phyloP scores from a whole-genome alignment of 37 sponge, comb jelly and placozoan species.

The Aplysina aerophoba region DNA sequence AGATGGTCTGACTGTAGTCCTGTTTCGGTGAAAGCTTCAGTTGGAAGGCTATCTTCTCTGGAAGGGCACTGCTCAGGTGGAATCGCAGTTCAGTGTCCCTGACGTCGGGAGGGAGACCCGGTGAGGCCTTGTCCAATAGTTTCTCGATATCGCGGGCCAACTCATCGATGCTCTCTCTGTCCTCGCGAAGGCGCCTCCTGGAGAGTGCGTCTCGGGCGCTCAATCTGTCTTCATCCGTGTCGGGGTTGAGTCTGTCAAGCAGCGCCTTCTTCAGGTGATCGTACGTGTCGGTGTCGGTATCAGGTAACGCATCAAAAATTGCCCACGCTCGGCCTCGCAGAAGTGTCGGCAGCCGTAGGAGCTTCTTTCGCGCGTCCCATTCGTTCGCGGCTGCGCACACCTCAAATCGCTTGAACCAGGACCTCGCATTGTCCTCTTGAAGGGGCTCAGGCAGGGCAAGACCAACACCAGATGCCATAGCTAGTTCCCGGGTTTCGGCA shows the following conservation, averaged over 20 bases:
- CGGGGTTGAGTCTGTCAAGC: background rate
- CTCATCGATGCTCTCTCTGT: slow-evolving; percentile 12
- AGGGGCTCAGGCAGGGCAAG: slow-evolving; percentile 4
- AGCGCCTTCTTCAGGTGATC: background rate
- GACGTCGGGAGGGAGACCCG: background rate
- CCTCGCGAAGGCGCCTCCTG: background rate
- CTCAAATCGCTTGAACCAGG: slow-evolving; percentile 24
- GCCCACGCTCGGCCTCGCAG: slow-evolving; percentile 9
- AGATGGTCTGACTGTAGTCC: background rate
- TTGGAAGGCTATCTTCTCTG: slow-evolving; percentile 1
- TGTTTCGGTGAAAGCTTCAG: background rate
- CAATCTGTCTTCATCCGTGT: slow-evolving; percentile 26
- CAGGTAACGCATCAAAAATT: background rate
- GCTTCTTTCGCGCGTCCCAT: background rate
- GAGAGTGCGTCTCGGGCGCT: background rate
- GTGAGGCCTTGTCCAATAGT: slow-evolving; percentile 8
- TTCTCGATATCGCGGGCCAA: slow-evolving; percentile 11
- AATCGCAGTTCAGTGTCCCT: slow-evolving; percentile 3
- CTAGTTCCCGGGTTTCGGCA: slow-evolving; percentile 31
- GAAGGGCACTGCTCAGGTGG: background rate
- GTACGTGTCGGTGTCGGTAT: background rate
- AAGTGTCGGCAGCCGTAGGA: slow-evolving; percentile 17
- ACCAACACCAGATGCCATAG: background rate
- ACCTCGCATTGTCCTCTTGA: background rate
- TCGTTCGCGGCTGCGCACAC: slow-evolving; percentile 19